Base-by-base conservation (phyloP, 2,888 invertebrate species). In the Linnaemya tessellans region DNA sequence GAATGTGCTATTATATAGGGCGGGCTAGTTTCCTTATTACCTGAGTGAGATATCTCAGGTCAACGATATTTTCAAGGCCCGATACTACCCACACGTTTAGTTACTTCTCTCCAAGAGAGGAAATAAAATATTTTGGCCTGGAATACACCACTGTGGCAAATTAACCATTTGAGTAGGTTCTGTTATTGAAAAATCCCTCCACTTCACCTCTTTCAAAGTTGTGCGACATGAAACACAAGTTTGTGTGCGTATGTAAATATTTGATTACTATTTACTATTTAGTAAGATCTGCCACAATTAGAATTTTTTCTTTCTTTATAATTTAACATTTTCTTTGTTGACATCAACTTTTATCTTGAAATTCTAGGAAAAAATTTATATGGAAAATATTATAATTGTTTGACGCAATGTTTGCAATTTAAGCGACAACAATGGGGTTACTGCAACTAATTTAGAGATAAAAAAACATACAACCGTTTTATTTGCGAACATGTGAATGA, bases 281-380 rank as follows among this genome's bases (percentile, higher is more conserved):
- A 35, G 9, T 13, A n/a, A 30, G 10, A 58, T 5, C 22, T n/a
- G 11, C n/a, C 43, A 64, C 43, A 43, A 64, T 64, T 11, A 43
- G 15, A 43, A n/a, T 11, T 60, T 18, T 18, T 30, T 56, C 5
- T 60, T 38, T 60, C 18, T 60, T 38, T 38, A 10, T 60, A 60
- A 20, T 38, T 56, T 18, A 58, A 11, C 38, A 70, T 70, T 70
- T 56, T 22, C 15, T 54, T 15, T 22, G 25, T n/a, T 20, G 56
- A 25, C n/a, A 70, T 9, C n/a, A 25, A 56, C 10, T 22, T 41
- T 56, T 70, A 41, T 70, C 70, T 54, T 70, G 22, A 70, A 41
- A 56, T 25, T 56, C 70, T 38, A 41, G n/a, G n/a, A n/a, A 22
- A 68, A 20, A 8, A 10, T 64, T 25, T 46, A 25, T 65, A 43